Conservation (phyloP, 2,888 invertebrate species). For the Mimas tiliae region DNA sequence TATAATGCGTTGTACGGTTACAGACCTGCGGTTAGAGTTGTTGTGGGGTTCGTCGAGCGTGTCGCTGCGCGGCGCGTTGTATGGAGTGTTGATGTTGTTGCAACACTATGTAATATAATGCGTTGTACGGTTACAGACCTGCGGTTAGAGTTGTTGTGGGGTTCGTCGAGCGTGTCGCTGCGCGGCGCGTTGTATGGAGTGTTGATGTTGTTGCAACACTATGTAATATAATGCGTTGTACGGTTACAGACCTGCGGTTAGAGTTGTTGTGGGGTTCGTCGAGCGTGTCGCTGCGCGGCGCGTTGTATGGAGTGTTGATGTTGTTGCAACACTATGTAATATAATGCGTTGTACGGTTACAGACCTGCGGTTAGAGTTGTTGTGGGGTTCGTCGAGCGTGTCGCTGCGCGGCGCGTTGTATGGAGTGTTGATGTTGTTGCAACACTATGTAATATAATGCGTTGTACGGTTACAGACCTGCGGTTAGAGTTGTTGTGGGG, state of each 20-base stretch:
- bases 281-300: constrained; percentile 92
- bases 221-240: too few species aligned
- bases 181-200: constrained; percentile 96
- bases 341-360: constrained; percentile 26
- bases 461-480: constrained; percentile 86
- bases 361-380: constrained; percentile 96
- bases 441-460: too few species aligned
- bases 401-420: constrained; percentile 95
- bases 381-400: constrained; percentile 88
- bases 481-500: constrained; percentile 92
- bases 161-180: constrained; percentile 90
- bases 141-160: constrained; percentile 92
- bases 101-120: too few species aligned
- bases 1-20: too few species aligned
- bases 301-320: constrained; percentile 98
- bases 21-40: constrained; percentile 96
- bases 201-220: constrained; percentile 98
- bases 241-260: constrained; percentile 91
- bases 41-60: constrained; percentile 89
- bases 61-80: constrained; percentile 93
- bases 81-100: constrained; percentile 97
- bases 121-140: constrained; percentile 86
- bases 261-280: constrained; percentile 91
- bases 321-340: too few species aligned
- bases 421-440: constrained; percentile 98